Conservation (phyloP, 2,888 invertebrate species). For the Fissipunctia ypsillon region DNA sequence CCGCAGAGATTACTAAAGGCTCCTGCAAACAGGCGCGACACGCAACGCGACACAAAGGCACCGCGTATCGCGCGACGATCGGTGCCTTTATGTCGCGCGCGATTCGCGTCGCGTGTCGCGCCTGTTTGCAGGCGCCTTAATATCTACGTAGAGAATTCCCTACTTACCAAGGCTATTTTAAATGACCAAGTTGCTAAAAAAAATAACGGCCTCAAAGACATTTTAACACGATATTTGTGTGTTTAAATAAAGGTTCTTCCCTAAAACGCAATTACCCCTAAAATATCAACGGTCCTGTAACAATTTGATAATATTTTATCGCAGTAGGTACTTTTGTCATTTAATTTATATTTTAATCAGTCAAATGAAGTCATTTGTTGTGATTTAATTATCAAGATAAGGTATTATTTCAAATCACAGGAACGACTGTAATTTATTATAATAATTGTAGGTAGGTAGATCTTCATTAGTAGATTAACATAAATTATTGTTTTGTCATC, state of each 20-base stretch:
- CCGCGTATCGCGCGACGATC: too few species aligned
- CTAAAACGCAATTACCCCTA: conserved; percentile 9
- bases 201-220: neutral
- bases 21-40: too few species aligned
- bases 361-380: conserved; percentile 48
- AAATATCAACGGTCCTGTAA: conserved; percentile 11
- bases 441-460: neutral
- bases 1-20: neutral
- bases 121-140: too few species aligned
- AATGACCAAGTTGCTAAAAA: neutral
- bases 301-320: conserved; percentile 49
- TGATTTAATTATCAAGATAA: conserved; percentile 66
- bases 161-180: neutral
- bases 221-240: neutral
- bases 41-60: too few species aligned
- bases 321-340: conserved; percentile 5
- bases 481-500: conserved; percentile 9
- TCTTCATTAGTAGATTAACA: neutral
- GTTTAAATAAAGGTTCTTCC: neutral
- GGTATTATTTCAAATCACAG: conserved; percentile 12
- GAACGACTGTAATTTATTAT: neutral
- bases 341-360: conserved; percentile 49
- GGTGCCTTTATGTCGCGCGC: too few species aligned
- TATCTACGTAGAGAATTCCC: neutral
- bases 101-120: too few species aligned